Conservation (phyloP, 2,888 invertebrate genomes). For the Xanthia togata region DNA sequence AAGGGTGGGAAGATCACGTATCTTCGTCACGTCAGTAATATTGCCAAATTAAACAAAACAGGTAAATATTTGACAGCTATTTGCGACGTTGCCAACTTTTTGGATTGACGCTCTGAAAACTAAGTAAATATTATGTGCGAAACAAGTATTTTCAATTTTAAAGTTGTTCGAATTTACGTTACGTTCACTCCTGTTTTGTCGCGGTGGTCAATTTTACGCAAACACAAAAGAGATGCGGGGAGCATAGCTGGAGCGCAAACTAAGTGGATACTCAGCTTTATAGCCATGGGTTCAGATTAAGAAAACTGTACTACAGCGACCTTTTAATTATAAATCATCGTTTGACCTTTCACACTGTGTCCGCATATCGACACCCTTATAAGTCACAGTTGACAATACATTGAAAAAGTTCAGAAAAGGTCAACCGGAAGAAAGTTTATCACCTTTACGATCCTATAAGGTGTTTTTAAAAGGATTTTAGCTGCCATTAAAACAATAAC, state of each 20-base stretch:
- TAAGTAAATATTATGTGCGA: too few relatives aligned
- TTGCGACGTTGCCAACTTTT: too few relatives aligned
- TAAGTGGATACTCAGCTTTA: not conserved
- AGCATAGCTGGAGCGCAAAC: not conserved
- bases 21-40: too few relatives aligned
- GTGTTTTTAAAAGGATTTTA: not conserved
- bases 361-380: slow-evolving; percentile 2
- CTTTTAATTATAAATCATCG: not conserved
- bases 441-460: not conserved
- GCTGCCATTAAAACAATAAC: not conserved
- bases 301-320: not conserved
- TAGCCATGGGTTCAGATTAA: not conserved
- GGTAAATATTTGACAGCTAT: too few relatives aligned
- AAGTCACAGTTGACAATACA: not conserved
- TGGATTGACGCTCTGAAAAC: too few relatives aligned
- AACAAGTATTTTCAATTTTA: not conserved
- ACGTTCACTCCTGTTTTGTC: not conserved
- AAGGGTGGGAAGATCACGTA: too few relatives aligned
- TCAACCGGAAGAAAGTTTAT: slow-evolving; percentile 24
- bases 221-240: not conserved
- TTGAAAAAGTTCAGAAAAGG: slow-evolving; percentile 3
- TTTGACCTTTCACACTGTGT: slow-evolving; percentile 23
- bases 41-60: too few relatives aligned
- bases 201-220: not conserved
- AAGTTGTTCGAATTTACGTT: not conserved